Base-by-base conservation (phyloP, 1,140 invertebrate species). In the Ips typographus region DNA sequence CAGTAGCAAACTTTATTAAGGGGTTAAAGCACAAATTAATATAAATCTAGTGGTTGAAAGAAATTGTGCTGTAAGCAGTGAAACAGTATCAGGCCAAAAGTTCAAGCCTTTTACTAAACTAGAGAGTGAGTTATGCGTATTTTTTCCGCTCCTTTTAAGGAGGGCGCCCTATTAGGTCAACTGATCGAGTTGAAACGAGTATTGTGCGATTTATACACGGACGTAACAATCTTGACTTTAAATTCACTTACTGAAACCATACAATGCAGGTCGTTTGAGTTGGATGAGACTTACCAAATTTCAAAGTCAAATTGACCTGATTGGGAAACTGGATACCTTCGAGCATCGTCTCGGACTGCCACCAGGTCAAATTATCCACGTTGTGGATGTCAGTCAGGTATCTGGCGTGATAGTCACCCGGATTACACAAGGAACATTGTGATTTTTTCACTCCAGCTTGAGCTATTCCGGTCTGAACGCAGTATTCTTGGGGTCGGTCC, bases 341-440 rank as follows among this genome's bases (percentile, higher is more conserved):
- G 71, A 87, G 87, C 94, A 99, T 98, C 0, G 98, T 98, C 76
- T 98, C 94, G 1, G 95, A 98, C 78, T 99, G 97, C 97, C 98
- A 99, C 95, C 95, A 98, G 0, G 98, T 98, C 71, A 90, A 89
- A 78, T 95, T 93, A 55, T 94, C 90, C 71, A 92, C 89, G 74
- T 90, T 88, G 72, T 96, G 93, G 75, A 94, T 86, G 81, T 99
- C 98, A 0, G 95, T 98, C 57, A 99, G 84, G 78, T 87, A 95
- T 22, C 84, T 80, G 1, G 92, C 85, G 2, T 90, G 88, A 82
- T 96, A 93, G 60, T 90, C 85, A 1, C 86, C 86, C 1, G 78
- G 67, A 75, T 84, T 75, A 75, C 90, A 91, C 38, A 82, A 81
- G 57, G 90, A 85, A 75, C 91, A 93, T 22, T 22, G 22, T 0